Evolutionary conservation across 2,797 vertebrate species (phyloP).

Genomic region (Anabacerthia variegaticeps): DNA sequence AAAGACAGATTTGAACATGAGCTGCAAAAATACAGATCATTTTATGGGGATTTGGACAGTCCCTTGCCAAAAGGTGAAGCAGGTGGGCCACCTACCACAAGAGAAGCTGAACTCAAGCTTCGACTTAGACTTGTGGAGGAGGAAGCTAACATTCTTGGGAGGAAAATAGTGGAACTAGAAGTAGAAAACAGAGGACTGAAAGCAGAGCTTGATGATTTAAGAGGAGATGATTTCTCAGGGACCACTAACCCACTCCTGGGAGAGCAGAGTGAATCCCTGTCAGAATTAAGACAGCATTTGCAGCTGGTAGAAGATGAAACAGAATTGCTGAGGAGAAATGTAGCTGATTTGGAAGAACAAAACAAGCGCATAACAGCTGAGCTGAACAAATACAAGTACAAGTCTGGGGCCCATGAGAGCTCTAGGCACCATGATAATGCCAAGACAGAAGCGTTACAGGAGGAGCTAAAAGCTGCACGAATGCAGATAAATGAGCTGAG

Average conservation of each 20-base stretch:
- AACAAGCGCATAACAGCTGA: conserved; percentile 93
- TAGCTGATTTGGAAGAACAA: conserved; percentile 95
- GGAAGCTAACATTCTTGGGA: conserved; percentile 96
- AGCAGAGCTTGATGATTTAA: conserved; percentile 95
- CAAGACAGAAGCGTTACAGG: conserved; percentile 91
- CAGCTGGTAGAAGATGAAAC: conserved; percentile 98
- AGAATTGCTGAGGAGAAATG: conserved; percentile 91
- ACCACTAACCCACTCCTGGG: conserved; percentile 84
- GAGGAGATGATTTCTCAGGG: conserved; percentile 89
- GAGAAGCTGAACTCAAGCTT: conserved; percentile 96
- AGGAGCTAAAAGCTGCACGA: conserved; percentile 93
- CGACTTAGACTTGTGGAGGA: conserved; percentile 94
- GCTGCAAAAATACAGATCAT: conserved; percentile 94
- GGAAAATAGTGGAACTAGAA: conserved; percentile 97
- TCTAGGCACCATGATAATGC: conserved; percentile 86
- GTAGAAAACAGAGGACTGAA: conserved; percentile 97
- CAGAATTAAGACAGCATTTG: conserved; percentile 93
- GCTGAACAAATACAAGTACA: conserved; percentile 96
- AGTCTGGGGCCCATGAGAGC: conserved; percentile 89
- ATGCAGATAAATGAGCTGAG: conserved; percentile 98
- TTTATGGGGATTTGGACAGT: conserved; percentile 97
- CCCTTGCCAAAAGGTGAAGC: conserved; percentile 97
- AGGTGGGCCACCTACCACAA: conserved; percentile 93
- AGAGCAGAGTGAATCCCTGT: conserved; percentile 91
- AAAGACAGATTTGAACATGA: conserved; percentile 96